These are phyloP conservation scores for Caenorhabditis drosophilae DNA, from an alignment of 2,888 invertebrate species.

Conservation along the genomic window DNA sequence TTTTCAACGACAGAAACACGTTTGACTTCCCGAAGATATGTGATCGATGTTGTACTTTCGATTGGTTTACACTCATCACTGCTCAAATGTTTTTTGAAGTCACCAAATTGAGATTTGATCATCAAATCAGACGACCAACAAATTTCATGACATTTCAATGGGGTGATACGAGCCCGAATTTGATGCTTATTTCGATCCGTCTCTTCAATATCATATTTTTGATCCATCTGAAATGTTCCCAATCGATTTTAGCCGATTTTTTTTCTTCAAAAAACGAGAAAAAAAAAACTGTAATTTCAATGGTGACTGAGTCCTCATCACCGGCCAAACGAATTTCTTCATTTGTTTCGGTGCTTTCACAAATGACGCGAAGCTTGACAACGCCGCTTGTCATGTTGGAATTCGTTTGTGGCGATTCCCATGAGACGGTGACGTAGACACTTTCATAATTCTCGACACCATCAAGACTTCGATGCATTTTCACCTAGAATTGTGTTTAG, in stretches of 20 bases:
- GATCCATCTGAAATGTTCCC: conserved; percentile 55
- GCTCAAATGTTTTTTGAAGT: conserved; percentile 36
- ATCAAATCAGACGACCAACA: conserved; percentile 55
- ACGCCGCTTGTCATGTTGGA: conserved; percentile 27
- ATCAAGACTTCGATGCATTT: conserved; percentile 45
- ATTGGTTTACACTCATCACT: conserved; percentile 58
- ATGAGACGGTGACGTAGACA: conserved; percentile 43
- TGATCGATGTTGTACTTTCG: conserved; percentile 41
- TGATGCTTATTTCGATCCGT: conserved; percentile 50
- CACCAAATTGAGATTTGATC: conserved; percentile 20
- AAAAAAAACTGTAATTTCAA: conserved; percentile 47
- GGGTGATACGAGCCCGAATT: conserved; percentile 62
- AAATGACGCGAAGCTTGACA: conserved; percentile 42
- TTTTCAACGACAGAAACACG: conserved; percentile 20
- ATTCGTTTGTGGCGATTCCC: conserved; percentile 40
- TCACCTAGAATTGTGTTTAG: conserved; percentile 18
- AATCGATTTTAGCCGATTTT: neutral
- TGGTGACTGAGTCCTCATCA: conserved; percentile 45
- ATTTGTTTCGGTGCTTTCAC: conserved; percentile 40
- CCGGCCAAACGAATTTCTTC: conserved; percentile 41
- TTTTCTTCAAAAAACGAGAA: too few relatives aligned
- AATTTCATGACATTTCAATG: conserved; percentile 61
- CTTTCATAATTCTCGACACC: conserved; percentile 44
- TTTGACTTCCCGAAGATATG: conserved; percentile 47
- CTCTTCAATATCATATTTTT: conserved; percentile 61